Conservation (phyloP, 2,797 vertebrate genomes). For the Phylloscopus collybita region DNA sequence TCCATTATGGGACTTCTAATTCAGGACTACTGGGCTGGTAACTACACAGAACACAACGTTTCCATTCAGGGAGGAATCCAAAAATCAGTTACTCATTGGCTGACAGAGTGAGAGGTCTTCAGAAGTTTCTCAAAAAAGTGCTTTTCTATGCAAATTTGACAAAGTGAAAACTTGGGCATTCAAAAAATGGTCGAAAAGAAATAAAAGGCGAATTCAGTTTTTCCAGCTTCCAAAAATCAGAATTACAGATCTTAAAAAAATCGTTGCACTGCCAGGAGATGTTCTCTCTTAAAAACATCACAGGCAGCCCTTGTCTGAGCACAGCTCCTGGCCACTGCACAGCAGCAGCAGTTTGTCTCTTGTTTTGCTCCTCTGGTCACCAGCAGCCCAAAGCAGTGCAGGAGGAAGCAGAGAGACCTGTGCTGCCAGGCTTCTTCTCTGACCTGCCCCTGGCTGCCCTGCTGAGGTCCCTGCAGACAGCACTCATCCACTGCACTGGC, state of each 20-base stretch:
- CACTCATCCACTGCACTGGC: neutral
- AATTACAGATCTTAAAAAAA: neutral
- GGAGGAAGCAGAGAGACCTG: neutral
- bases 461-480: neutral
- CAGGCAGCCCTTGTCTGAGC: rapidly evolving
- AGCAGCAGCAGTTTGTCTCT: neutral
- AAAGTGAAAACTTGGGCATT: neutral
- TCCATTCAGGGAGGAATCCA: neutral
- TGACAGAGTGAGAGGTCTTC: neutral
- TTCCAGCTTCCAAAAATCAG: neutral
- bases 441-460: neutral
- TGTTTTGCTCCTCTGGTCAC: neutral
- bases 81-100: neutral
- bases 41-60: neutral
- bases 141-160: neutral
- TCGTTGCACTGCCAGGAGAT: neutral
- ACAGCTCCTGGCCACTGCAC: neutral
- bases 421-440: neutral
- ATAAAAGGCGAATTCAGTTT: neutral
- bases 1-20: neutral
- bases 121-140: neutral
- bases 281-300: neutral
- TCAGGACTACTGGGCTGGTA: neutral
- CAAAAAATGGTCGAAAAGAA: neutral
- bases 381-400: neutral